Evolutionary conservation across 2,888 invertebrate species (phyloP).

Genomic region (Leistus spinibarbis): DNA sequence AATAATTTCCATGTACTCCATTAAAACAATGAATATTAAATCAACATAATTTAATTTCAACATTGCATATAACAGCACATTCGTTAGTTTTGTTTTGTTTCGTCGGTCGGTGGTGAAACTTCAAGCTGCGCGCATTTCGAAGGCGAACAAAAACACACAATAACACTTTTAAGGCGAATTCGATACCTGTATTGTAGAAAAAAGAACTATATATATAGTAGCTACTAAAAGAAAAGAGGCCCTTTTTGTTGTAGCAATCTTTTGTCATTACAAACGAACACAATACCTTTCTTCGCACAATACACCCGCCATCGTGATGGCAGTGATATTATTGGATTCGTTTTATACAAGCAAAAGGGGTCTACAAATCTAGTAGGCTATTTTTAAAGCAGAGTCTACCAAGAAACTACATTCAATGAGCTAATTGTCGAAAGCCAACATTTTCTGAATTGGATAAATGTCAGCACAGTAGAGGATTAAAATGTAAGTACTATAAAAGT

Average conservation of each 20-base stretch:
- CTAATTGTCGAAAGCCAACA: too few relatives aligned
- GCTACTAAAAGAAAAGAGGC: not conserved
- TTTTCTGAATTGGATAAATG: too few relatives aligned
- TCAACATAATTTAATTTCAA: not conserved
- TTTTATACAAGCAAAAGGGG: not conserved
- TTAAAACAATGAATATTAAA: not conserved
- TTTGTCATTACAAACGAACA: not conserved
- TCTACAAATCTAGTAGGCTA: too few relatives aligned
- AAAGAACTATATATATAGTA: not conserved
- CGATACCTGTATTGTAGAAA: constrained; percentile 2
- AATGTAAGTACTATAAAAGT: too few relatives aligned
- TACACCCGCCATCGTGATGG: not conserved
- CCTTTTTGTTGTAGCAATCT: not conserved
- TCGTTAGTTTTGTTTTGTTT: not conserved
- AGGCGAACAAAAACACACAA: constrained; percentile 1
- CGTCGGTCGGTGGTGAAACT: not conserved
- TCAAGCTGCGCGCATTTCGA: not conserved
- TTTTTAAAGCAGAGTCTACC: too few relatives aligned
- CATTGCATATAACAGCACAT: not conserved
- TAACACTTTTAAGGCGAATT: constrained; percentile 2
- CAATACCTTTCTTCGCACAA: not conserved
- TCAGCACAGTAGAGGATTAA: too few relatives aligned
- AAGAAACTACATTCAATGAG: too few relatives aligned
- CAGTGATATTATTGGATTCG: not conserved
- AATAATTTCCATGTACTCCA: not conserved